These are phyloP conservation scores for Eretmochelys imbricata DNA, from an alignment of 2,113 vertebrate species.

Conservation along the genomic window DNA sequence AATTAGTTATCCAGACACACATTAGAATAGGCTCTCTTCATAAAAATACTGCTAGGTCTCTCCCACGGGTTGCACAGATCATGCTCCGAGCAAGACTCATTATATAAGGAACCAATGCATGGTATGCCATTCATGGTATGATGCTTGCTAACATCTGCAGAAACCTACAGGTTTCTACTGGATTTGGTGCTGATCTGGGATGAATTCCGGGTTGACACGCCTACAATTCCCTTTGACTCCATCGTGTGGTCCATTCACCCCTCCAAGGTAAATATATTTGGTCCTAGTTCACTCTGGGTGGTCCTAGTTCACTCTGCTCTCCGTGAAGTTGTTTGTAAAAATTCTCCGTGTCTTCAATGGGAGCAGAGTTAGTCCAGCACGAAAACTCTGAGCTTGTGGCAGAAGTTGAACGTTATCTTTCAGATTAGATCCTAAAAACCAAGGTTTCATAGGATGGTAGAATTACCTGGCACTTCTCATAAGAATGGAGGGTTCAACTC, in stretches of 20 bases:
- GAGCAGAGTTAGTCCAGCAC: neutral
- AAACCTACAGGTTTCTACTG: fast-evolving
- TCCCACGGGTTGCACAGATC: fast-evolving
- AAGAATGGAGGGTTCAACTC: neutral
- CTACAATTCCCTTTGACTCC: neutral
- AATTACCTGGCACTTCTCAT: neutral
- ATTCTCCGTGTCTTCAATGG: neutral
- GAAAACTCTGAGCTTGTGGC: neutral
- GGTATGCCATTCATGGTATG: fast-evolving
- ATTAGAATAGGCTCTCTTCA: fast-evolving
- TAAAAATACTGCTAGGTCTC: neutral
- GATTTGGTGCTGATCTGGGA: neutral
- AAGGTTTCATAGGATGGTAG: neutral
- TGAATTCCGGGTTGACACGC: neutral
- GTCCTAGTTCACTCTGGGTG: neutral
- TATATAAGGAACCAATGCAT: neutral
- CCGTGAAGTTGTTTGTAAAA: neutral
- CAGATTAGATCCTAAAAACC: neutral
- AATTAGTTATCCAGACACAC: neutral
- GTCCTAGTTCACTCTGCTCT: neutral
- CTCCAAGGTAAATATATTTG: fast-evolving
- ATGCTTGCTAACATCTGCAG: neutral
- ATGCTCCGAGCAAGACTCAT: fast-evolving
- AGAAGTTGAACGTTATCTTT: neutral
- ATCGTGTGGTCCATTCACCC: neutral